phyloP scores from a whole-genome alignment of 2,888 invertebrate genomes.

The Caenorhabditis sp. region DNA sequence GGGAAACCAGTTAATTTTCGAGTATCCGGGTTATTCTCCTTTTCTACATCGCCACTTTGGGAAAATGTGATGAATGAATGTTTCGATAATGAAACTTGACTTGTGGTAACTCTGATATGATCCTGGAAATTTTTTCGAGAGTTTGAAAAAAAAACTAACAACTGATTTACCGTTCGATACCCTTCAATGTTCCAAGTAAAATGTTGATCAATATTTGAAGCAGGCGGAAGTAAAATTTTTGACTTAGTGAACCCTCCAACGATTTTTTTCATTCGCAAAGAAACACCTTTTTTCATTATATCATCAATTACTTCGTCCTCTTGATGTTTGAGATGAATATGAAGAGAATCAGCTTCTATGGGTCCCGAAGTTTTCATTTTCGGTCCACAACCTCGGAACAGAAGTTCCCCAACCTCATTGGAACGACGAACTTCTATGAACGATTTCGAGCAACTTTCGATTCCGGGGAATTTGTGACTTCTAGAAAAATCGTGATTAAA shows the following conservation, averaged over 20 bases:
- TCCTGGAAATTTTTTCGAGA: background rate
- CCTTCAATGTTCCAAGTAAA: background rate
- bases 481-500: too few species aligned
- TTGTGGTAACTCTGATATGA: background rate
- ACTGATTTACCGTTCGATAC: too few species aligned
- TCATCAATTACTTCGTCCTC: too few species aligned
- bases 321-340: background rate
- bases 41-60: background rate
- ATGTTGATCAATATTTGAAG: background rate
- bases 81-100: background rate
- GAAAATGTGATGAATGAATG: background rate
- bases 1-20: background rate
- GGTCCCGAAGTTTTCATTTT: too few species aligned
- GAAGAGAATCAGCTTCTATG: too few species aligned
- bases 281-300: background rate
- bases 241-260: background rate
- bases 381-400: background rate
- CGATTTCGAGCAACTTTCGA: background rate
- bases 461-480: background rate
- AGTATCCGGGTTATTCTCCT: background rate
- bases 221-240: background rate
- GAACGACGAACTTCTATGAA: background rate
- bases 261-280: background rate
- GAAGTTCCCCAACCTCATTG: background rate
- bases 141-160: too few species aligned